Conservation (phyloP, 2,797 vertebrate species). For the Euthynnus affinis region DNA sequence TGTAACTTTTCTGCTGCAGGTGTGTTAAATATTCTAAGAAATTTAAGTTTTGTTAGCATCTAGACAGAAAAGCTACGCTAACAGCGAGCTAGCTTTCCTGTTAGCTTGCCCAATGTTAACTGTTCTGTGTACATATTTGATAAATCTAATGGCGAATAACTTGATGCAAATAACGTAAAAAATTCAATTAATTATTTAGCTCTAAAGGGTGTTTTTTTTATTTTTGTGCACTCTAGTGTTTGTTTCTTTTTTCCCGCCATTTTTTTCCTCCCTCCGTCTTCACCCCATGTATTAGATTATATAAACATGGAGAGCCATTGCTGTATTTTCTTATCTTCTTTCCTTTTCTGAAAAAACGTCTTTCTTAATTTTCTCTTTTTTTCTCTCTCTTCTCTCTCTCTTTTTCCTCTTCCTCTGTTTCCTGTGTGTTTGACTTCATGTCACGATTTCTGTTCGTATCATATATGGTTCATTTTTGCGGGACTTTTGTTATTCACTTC, state of each 20-base stretch:
- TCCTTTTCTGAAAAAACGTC: conserved; percentile 85
- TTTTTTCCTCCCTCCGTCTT: conserved; percentile 59
- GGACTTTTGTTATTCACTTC: conserved; percentile 65
- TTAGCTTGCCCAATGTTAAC: not conserved
- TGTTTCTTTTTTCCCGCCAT: conserved; percentile 42
- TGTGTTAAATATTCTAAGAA: not conserved
- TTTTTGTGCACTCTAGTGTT: not conserved
- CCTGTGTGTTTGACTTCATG: conserved; percentile 25
- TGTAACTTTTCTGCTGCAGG: not conserved
- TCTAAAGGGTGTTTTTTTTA: conserved; percentile 43
- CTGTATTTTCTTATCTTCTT: conserved; percentile 86
- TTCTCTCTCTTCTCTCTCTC: conserved; percentile 88
- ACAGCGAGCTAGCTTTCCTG: not conserved
- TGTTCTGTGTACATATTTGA: too few species aligned
- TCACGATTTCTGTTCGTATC: conserved; percentile 20
- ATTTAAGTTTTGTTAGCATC: not conserved
- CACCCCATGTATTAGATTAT: conserved; percentile 70
- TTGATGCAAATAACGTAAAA: not conserved
- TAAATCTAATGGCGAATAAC: too few species aligned
- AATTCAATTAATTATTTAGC: not conserved
- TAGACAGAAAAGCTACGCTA: too few species aligned
- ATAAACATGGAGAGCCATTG: conserved; percentile 89
- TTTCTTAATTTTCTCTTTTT: conserved; percentile 92
- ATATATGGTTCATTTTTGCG: conserved; percentile 35
- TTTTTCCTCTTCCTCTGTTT: conserved; percentile 66